Base-by-base conservation (phyloP, 2,113 vertebrate genomes). In the Chionodraco myersi region DNA sequence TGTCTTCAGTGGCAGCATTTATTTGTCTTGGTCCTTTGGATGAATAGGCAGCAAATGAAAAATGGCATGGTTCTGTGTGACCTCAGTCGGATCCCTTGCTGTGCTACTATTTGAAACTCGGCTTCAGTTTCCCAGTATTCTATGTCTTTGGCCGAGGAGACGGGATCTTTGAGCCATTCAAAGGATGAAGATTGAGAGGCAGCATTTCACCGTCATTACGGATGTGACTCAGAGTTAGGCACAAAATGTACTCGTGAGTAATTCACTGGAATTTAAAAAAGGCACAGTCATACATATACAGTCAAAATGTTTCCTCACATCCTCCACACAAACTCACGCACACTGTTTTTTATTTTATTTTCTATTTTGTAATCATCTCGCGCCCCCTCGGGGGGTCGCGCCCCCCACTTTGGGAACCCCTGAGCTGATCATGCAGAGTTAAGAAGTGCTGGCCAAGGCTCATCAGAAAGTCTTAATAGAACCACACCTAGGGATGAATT, bases 161-260 rank as follows among this genome's bases (percentile, higher is more conserved):
- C 2, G 0, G 61, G 77, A 69, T 88, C 36, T 79, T 88, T 83
- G 84, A 85, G 77, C 81, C 78, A 72, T 85, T 86, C 69, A 85
- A 56, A 56, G 34, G 45, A 77, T 26, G 58, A 78, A 67, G 77
- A 76, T 47, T 16, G 54, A 64, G 51, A 52, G 47, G 72, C 51
- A 65, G 63, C 68, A 56, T 87, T 85, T 84, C 49, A 58, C 70
- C 34, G 54, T 79, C 68, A 80, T 81, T 73, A 77, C 5, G 26
- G 58, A 75, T 63, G 71, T 86, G 84, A 90, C 71, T 89, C 85
- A 88, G 16, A 80, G 75, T 65, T 52, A n/a, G 36, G 70, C 75
- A 77, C 80, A 85, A 81, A 79, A 86, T 54, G 84, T 87, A 64
- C 71, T 80, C 77, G 1, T 77, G 70, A 85, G 72, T 80, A 82